Conservation (phyloP, 2,888 invertebrate genomes). For the Agrochola litura region DNA sequence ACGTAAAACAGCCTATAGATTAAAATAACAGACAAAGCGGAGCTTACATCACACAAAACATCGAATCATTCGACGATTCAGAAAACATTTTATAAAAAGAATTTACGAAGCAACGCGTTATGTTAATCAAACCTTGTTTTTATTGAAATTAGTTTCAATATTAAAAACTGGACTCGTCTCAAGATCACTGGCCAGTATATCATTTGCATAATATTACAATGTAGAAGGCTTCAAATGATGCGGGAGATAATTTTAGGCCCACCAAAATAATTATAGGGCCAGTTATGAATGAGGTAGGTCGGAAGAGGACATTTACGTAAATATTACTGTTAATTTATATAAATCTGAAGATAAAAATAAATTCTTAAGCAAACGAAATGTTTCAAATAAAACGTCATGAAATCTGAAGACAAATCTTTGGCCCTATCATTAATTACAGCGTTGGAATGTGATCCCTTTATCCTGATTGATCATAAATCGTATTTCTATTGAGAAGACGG, state of each 20-base stretch:
- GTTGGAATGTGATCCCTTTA: constrained; percentile 31
- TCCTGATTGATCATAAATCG: constrained; percentile 40
- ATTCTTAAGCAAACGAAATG: constrained; percentile 26
- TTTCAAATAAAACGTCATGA: constrained; percentile 41
- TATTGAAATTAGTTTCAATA: constrained; percentile 42
- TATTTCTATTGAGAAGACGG: constrained; percentile 12
- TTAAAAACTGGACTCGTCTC: constrained; percentile 28
- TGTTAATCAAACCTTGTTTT: constrained; percentile 37
- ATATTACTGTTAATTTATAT: constrained; percentile 7
- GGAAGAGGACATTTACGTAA: not conserved
- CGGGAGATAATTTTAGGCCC: constrained; percentile 21
- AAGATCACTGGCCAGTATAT: constrained; percentile 38
- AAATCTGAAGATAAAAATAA: not conserved
- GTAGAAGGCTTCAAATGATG: constrained; percentile 20
- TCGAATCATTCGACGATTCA: constrained; percentile 18
- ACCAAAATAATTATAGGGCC: constrained; percentile 12
- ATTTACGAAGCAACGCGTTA: constrained; percentile 18
- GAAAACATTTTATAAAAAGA: constrained; percentile 18
- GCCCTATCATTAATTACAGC: constrained; percentile 29
- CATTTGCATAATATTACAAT: constrained; percentile 51
- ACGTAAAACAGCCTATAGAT: constrained; percentile 35
- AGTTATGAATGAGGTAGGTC: constrained; percentile 46
- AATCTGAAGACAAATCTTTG: constrained; percentile 12
- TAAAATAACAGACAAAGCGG: constrained; percentile 47
- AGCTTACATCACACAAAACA: constrained; percentile 67